Evolutionary conservation across 2,888 invertebrate species (phyloP).

Genomic region (Ceriagrion tenellum): DNA sequence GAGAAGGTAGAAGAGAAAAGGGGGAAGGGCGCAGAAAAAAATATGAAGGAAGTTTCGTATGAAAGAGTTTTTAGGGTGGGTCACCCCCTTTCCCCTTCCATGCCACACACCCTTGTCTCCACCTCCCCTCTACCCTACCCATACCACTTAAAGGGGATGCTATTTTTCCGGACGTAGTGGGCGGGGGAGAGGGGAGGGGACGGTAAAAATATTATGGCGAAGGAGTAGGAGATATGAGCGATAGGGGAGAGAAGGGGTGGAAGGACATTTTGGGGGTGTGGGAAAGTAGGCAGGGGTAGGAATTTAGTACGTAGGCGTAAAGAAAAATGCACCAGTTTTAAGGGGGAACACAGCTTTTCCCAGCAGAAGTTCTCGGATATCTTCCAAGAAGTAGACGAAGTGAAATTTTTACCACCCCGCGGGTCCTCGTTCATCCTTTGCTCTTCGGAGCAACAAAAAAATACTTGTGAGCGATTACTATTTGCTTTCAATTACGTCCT

Average conservation of each 20-base stretch:
- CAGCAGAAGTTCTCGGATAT: background rate
- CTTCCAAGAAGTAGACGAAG: background rate
- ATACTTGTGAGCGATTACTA: background rate
- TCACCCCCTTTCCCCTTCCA: no score
- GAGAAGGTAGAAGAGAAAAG: background rate
- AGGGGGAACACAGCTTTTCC: slow-evolving; percentile 7
- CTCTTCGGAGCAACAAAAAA: background rate
- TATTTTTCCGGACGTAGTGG: background rate
- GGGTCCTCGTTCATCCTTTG: background rate
- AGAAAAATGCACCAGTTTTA: background rate
- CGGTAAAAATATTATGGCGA: slow-evolving; percentile 12
- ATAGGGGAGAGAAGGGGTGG: background rate
- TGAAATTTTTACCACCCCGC: background rate
- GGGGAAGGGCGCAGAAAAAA: background rate
- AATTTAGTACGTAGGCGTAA: background rate
- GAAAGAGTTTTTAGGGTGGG: slow-evolving; percentile 26
- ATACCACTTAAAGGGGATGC: slow-evolving; percentile 8
- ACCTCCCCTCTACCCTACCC: background rate
- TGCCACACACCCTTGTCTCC: no score
- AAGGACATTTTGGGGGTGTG: background rate
- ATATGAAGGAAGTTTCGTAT: slow-evolving; percentile 30
- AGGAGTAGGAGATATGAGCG: slow-evolving; percentile 1
- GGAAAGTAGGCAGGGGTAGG: background rate
- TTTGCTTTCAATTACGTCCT: background rate
- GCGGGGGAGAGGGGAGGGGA: background rate